These are phyloP conservation scores for Drosophila percnosoma DNA, from an alignment of 2,888 invertebrate species.

Conservation along the genomic window DNA sequence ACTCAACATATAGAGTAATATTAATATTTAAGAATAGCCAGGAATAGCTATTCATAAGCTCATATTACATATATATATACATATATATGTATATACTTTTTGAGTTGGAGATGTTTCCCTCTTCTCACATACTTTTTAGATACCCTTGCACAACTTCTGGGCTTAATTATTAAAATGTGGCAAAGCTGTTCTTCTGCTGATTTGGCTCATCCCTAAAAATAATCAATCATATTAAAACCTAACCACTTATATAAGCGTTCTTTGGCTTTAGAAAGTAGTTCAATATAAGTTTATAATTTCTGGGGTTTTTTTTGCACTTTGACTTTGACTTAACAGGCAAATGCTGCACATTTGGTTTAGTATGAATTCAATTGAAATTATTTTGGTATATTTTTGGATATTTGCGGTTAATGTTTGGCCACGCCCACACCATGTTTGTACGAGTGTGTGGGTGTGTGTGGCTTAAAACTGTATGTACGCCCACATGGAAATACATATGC, in stretches of 20 bases:
- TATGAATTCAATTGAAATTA: constrained; percentile 33
- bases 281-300: neutral
- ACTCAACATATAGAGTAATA: neutral
- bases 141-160: neutral
- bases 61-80: too few relatives aligned
- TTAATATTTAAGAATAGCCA: neutral
- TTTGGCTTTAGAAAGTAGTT: neutral
- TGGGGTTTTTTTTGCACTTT: neutral
- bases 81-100: too few relatives aligned
- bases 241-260: too few relatives aligned
- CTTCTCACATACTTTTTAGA: too few relatives aligned
- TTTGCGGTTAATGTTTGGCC: constrained; percentile 20
- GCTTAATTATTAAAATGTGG: neutral
- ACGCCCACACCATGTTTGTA: constrained; percentile 30
- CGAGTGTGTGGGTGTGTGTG: neutral
- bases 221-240: neutral
- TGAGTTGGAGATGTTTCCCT: too few relatives aligned
- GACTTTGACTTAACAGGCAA: neutral
- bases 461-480: constrained; percentile 9
- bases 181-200: neutral
- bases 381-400: neutral
- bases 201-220: neutral
- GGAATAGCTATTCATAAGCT: too few relatives aligned
- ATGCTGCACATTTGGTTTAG: constrained; percentile 8
- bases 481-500: constrained; percentile 57